Evolutionary conservation across 1,140 invertebrate genomes (phyloP).

Genomic region (Teleogryllus occipitalis): DNA sequence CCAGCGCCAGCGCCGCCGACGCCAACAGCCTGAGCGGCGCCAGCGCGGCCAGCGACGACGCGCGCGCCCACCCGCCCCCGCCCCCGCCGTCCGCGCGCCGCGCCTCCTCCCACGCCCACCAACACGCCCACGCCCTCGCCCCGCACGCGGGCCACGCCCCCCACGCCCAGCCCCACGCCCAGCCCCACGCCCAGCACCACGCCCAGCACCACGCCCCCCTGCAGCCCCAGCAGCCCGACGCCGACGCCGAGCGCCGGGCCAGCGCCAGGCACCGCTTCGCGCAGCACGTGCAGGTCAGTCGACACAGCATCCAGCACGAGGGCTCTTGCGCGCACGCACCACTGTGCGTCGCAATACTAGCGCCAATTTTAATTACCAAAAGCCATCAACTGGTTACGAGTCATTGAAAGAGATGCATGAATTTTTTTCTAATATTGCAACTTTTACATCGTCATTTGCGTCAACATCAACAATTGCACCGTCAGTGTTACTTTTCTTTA

Average conservation of each 20-base stretch:
- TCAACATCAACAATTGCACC: no score
- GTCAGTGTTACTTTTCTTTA: no score
- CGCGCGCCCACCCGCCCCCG: conserved; percentile 29
- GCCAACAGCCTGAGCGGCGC: conserved; percentile 26
- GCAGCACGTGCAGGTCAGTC: neutral
- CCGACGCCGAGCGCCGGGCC: conserved; percentile 29
- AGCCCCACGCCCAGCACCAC: conserved; percentile 10
- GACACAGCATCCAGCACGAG: no score
- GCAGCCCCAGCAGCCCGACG: no score
- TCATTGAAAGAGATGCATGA: no score
- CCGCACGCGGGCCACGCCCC: neutral
- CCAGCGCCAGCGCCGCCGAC: conserved; percentile 17
- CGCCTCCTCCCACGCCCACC: neutral
- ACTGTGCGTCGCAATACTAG: no score
- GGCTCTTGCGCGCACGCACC: no score
- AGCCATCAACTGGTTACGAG: no score
- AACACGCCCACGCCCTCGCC: no score
- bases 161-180: conserved; percentile 28
- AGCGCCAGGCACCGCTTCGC: conserved; percentile 21
- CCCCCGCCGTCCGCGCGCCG: conserved; percentile 28
- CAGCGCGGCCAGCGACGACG: conserved; percentile 27
- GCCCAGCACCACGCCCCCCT: neutral
- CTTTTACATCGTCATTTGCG: no score
- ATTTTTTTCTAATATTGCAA: no score
- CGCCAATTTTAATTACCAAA: no score